phyloP scores from a whole-genome alignment of 23 tunicate species.

The Ciona savignyi region DNA sequence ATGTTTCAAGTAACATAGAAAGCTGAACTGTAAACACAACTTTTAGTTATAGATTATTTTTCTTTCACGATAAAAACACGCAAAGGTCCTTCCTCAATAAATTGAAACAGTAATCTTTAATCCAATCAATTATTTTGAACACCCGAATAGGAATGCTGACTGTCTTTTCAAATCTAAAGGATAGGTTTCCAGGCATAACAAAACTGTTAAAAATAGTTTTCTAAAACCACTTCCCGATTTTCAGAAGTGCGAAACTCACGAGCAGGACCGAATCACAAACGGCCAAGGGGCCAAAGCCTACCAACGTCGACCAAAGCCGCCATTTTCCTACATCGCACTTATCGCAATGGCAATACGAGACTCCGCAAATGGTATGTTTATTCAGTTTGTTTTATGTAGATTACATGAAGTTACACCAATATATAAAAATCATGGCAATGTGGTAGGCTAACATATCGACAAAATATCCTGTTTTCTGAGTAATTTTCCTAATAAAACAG shows the following conservation, averaged over 20 bases:
- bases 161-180: neutral
- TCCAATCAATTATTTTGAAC: neutral
- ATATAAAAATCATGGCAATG: no score
- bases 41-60: no score
- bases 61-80: no score
- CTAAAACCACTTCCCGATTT: neutral
- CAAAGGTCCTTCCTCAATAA: no score
- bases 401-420: no score
- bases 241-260: neutral
- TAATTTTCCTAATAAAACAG: no score
- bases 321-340: conserved; percentile 97
- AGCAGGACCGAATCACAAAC: neutral
- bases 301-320: conserved; percentile 96
- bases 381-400: no score
- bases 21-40: no score
- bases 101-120: neutral
- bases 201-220: no score
- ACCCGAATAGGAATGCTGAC: neutral
- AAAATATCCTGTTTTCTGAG: no score
- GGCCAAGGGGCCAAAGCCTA: conserved; percentile 48
- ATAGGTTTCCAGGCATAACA: neutral
- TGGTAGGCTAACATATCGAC: no score
- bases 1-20: no score
- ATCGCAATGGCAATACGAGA: conserved; percentile 98
- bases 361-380: conserved; percentile 81